phyloP scores from a whole-genome alignment of 2,888 invertebrate species.

The Amblyjoppa fuscipennis region DNA sequence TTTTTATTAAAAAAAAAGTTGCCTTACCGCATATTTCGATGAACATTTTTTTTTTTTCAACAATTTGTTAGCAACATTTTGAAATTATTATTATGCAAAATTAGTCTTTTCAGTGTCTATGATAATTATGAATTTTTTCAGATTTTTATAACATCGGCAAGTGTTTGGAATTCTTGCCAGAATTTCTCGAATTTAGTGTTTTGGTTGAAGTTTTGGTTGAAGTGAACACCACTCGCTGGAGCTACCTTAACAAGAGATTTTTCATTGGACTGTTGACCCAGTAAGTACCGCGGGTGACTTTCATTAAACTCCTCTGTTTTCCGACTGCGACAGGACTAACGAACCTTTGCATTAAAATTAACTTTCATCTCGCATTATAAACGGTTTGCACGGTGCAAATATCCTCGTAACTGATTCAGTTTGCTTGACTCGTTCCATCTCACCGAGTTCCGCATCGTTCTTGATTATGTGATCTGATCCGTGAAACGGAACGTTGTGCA shows the following conservation, averaged over 20 bases:
- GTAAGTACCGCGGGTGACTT: constrained; percentile 12
- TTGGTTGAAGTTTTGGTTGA: too few relatives aligned
- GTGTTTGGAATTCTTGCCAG: too few relatives aligned
- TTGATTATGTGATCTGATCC: constrained; percentile 57
- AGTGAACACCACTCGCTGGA: neutral
- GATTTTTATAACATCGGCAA: too few relatives aligned
- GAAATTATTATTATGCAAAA: too few relatives aligned
- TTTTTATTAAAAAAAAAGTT: too few relatives aligned
- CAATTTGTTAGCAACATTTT: too few relatives aligned
- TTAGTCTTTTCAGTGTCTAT: too few relatives aligned
- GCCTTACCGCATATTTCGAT: too few relatives aligned
- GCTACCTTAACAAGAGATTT: neutral
- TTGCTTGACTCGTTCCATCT: constrained; percentile 44
- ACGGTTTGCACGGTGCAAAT: constrained; percentile 41
- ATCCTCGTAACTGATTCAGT: constrained; percentile 55
- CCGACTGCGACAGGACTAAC: constrained; percentile 40
- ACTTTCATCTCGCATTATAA: constrained; percentile 9
- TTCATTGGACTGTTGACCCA: neutral
- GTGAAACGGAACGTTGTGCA: constrained; percentile 55
- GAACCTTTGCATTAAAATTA: constrained; percentile 48
- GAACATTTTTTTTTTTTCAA: too few relatives aligned
- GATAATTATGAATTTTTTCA: too few relatives aligned
- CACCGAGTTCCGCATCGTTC: constrained; percentile 51
- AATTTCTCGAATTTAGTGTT: too few relatives aligned
- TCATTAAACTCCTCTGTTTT: constrained; percentile 14